Base-by-base conservation (phyloP, 2,797 vertebrate genomes). In the Chaenodraco wilsoni region DNA sequence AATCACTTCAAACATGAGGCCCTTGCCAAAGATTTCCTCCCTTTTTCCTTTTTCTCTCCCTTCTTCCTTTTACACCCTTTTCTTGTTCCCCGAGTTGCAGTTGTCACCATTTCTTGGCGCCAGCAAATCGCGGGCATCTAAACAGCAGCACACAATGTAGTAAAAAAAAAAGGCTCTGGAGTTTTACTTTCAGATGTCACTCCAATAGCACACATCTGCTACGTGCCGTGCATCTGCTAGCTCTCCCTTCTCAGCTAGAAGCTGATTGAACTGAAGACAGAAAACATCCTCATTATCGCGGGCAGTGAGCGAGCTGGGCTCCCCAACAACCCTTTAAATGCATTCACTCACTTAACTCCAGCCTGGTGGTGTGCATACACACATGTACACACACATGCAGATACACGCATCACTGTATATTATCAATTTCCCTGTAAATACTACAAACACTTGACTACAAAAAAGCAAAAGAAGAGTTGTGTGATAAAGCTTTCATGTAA, bases 191-290 rank as follows among this genome's bases (percentile, higher is more conserved):
- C 92, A 93, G 94, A 95, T 94, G 93, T 92, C 88, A 91, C 87
- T 95, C 93, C 94, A 95, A 94, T 67, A 85, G 92, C 90, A 92
- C 93, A 93, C 95, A 95, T 94, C 94, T 95, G 94, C 94, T 92
- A 87, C 74, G 82, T 85, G 90, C 79, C 56, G 83, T 92, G 89
- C 93, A 93, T 94, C 94, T 95, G 94, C 93, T 94, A 69, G 83
- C 82, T 82, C 78, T 77, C 67, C 59, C 61, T 64, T 87, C 88
- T 88, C 78, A 76, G 79, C 85, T 80, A 89, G 76, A 75, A 49
- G 69, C 83, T 72, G 90, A 92, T 91, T 94, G 92, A 93, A 94
- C 87, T 90, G 87, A 87, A 88, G 90, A 93, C 92, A 93, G 91
- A 92, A 94, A 94, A 91, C 91, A 90, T 93, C 89, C 92, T 93